These are phyloP conservation scores for Camponotus vicinus DNA, from an alignment of 1,140 invertebrate genomes.

Conservation along the genomic window DNA sequence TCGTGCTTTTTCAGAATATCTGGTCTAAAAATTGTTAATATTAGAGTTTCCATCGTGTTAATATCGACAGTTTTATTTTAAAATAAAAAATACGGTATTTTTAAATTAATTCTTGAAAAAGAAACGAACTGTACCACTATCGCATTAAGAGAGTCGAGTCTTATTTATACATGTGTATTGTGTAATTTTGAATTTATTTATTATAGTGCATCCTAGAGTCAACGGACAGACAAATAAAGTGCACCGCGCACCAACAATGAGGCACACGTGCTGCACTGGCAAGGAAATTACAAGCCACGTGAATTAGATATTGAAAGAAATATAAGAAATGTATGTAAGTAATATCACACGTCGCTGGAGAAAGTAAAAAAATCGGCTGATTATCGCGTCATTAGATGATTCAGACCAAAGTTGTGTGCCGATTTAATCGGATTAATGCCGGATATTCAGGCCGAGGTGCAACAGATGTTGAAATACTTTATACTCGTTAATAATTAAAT, in stretches of 20 bases:
- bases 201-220: conserved; percentile 34
- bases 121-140: neutral
- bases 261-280: conserved; percentile 24
- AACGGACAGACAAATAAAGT: conserved; percentile 12
- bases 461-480: conserved; percentile 43
- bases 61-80: neutral
- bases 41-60: neutral
- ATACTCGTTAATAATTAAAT: conserved; percentile 3
- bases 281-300: conserved; percentile 20
- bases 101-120: neutral
- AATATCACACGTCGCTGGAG: neutral
- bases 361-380: neutral
- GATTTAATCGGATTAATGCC: conserved; percentile 11
- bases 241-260: conserved; percentile 46
- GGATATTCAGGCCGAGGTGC: neutral
- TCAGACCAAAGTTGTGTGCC: neutral
- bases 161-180: neutral
- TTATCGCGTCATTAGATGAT: neutral
- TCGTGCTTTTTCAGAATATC: neutral
- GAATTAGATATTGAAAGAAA: neutral
- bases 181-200: conserved; percentile 3
- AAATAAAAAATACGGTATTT: neutral
- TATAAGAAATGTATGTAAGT: neutral
- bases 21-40: neutral
- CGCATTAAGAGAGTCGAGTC: neutral